Percentiles rank a stretch among this genome's conserved stretches.
Conservation (phyloP, 2,888 invertebrate species). For the Gastrophysa polygoni region DNA sequence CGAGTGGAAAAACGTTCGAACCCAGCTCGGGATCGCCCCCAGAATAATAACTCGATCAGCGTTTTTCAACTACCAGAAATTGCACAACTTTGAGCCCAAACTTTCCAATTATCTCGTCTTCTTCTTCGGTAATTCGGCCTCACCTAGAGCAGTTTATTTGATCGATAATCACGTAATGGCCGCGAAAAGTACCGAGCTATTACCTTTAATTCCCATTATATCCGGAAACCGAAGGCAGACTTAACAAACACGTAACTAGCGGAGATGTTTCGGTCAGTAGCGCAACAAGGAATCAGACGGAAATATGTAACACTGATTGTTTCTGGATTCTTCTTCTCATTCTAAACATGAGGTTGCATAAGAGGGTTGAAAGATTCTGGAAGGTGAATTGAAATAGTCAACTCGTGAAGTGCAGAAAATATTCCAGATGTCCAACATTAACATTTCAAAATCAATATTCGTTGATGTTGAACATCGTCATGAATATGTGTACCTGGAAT, state of each 20-base stretch:
- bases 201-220: slow-evolving; percentile 36
- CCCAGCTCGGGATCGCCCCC: neutral
- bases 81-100: neutral
- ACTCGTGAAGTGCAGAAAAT: no score
- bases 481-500: no score
- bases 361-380: no score
- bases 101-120: neutral
- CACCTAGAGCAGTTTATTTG: slow-evolving; percentile 22
- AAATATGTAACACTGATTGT: no score
- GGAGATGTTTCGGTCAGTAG: slow-evolving; percentile 22
- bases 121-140: neutral
- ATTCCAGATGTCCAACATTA: no score
- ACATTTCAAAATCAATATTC: no score
- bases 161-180: slow-evolving; percentile 31
- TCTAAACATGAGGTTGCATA: no score
- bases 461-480: no score
- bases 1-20: no score
- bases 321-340: no score
- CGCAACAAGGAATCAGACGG: no score
- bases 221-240: slow-evolving; percentile 33
- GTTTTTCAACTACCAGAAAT: neutral
- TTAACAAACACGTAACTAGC: slow-evolving; percentile 36
- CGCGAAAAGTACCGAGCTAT: slow-evolving; percentile 29
- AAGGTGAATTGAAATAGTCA: no score
- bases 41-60: neutral